These are phyloP conservation scores for Mirounga angustirostris DNA, from an alignment of 2,113 vertebrate species.

Conservation along the genomic window DNA sequence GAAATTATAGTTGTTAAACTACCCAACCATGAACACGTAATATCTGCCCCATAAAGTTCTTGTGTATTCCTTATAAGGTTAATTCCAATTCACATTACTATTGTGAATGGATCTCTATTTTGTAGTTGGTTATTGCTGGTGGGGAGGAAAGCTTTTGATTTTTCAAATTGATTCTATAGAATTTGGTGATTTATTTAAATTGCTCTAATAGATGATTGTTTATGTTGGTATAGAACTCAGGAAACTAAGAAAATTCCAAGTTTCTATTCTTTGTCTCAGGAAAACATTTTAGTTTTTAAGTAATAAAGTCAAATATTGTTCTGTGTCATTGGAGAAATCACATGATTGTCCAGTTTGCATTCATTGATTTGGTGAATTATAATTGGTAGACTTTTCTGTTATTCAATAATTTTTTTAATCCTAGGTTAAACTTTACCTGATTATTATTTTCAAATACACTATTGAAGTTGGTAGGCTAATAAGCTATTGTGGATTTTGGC, in stretches of 20 bases:
- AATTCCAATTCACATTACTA: neutral
- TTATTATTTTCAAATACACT: neutral
- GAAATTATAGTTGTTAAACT: neutral
- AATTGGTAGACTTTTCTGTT: neutral
- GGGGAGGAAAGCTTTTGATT: neutral
- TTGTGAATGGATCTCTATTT: neutral
- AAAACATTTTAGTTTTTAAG: neutral
- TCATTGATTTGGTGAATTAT: neutral
- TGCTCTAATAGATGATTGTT: neutral
- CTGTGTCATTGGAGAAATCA: neutral
- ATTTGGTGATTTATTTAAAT: conserved; percentile 10
- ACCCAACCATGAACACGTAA: neutral
- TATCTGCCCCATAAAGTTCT: neutral
- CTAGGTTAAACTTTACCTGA: neutral
- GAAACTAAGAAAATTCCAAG: conserved; percentile 13
- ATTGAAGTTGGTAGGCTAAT: neutral
- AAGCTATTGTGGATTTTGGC: neutral
- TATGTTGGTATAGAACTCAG: neutral
- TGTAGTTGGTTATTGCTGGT: neutral
- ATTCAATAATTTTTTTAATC: neutral
- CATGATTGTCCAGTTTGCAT: neutral
- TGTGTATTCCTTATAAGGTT: neutral
- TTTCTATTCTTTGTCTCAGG: neutral
- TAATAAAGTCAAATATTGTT: conserved; percentile 12
- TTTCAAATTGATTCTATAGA: neutral